Evolutionary conservation across 2,888 invertebrate genomes (phyloP), one percentile per base, ranked within the genome.

Genomic region (Liodrosophila aerea): DNA sequence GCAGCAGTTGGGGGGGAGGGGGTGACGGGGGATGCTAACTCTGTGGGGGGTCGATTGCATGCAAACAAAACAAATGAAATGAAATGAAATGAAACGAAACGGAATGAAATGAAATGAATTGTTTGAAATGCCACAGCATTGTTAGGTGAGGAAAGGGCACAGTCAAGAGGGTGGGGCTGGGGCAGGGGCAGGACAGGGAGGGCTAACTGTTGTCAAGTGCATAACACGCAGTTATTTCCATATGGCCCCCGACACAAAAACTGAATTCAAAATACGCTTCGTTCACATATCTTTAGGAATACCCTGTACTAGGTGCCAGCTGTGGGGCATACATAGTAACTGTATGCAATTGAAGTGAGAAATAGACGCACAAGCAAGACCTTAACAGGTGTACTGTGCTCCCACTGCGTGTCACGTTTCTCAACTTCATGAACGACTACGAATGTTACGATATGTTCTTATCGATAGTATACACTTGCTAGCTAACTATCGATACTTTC

Each of bases 121-220:
- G 22, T 22, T 5, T 11, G 8, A 27, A 47, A 39, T 3, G 15
- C 2, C 7, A n/a, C 7, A 9, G 8, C 9, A 30, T 5, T 30
- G 7, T 7, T 3, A n/a, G 7, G 7, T 30, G n/a, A 8, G 1
- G 18, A 18, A 9, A 11, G 22, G 7, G 13, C 8, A 4, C 1
- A 7, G 1, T 11, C 1, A 2, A 9, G 8, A 27, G 7, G 18
- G 22, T n/a, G 9, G 31, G 16, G n/a, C n/a, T 7, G 7, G 16
- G 5, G 4, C n/a, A 36, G 34, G 41, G 27, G n/a, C n/a, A n/a
- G 36, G 13, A 54, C 29, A 50, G 30, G 33, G 37, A 27, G 40
- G 49, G 43, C 22, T 36, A 22, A 16, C 43, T 31, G 53, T 53
- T 61, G 67, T 61, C 47, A 68, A 67, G 41, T 53, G 69, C 67